Conservation (phyloP, 2,888 invertebrate species). For the Cheilosia urbana region DNA sequence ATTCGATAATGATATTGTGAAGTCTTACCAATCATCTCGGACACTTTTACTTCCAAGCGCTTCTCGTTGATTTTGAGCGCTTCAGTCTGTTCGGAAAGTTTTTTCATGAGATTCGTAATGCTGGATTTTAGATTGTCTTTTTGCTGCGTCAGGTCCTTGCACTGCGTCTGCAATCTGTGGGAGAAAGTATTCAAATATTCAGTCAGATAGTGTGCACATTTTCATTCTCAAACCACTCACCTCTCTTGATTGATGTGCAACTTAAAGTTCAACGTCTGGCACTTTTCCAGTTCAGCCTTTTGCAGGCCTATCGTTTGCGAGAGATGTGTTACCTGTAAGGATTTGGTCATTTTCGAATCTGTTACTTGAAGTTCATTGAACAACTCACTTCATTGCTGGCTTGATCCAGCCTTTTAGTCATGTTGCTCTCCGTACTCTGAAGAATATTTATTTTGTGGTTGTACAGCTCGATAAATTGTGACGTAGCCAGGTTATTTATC, state of each 20-base stretch:
- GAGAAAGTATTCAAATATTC: neutral
- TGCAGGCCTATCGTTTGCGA: constrained; percentile 81
- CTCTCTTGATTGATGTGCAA: constrained; percentile 82
- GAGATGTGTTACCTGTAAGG: constrained; percentile 79
- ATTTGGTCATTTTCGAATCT: too few species aligned
- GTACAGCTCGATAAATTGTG: constrained; percentile 82
- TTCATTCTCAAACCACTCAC: constrained; percentile 72
- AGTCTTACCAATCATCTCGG: constrained; percentile 79
- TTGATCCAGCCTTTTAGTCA: constrained; percentile 80
- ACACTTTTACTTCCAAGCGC: constrained; percentile 79
- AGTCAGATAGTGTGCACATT: neutral
- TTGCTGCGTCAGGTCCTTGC: constrained; percentile 81
- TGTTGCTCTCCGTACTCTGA: constrained; percentile 77
- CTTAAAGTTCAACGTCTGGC: constrained; percentile 82
- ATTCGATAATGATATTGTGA: neutral
- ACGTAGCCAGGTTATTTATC: constrained; percentile 81
- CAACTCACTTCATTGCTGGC: constrained; percentile 79
- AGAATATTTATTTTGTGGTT: constrained; percentile 82
- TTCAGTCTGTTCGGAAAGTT: constrained; percentile 80
- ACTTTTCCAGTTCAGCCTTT: constrained; percentile 81
- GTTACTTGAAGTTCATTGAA: neutral
- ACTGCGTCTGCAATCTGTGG: constrained; percentile 80
- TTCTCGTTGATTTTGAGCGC: constrained; percentile 80
- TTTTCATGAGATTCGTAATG: constrained; percentile 80
- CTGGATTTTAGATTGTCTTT: constrained; percentile 80